These are phyloP conservation scores for Charina bottae DNA, from an alignment of 2,113 vertebrate species.

Conservation along the genomic window DNA sequence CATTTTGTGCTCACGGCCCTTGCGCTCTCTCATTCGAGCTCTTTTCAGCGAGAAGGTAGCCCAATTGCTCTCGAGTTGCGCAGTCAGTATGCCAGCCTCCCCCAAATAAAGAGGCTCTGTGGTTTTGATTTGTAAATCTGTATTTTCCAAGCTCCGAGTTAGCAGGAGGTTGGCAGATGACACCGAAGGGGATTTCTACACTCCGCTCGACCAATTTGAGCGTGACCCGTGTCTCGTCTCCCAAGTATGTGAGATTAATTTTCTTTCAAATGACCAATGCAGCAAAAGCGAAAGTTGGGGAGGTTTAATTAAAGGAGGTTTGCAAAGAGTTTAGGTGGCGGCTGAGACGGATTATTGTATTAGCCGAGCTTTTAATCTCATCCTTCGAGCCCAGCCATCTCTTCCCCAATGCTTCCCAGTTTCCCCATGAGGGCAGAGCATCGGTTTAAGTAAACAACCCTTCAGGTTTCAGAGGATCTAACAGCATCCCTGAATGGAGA, in stretches of 20 bases:
- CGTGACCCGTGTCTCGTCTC: not conserved
- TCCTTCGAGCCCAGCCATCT: not conserved
- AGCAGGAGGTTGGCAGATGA: not conserved
- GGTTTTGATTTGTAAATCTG: not conserved
- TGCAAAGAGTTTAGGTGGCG: not conserved
- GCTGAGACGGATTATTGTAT: not conserved
- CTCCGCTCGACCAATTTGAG: too few species aligned
- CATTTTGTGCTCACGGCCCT: not conserved
- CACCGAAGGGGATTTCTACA: not conserved
- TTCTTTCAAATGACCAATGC: not conserved
- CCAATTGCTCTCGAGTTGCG: too few species aligned
- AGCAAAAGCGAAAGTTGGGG: not conserved
- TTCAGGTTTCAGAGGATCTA: not conserved
- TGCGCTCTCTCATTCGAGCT: not conserved
- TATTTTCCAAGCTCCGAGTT: not conserved
- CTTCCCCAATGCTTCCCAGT: accelerated
- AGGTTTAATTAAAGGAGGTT: not conserved
- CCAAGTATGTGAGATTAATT: not conserved
- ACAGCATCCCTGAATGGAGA: not conserved
- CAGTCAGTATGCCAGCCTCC: too few species aligned
- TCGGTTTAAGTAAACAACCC: not conserved
- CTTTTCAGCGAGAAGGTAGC: not conserved
- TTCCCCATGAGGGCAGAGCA: not conserved
- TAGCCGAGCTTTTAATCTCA: slow-evolving; percentile 18
- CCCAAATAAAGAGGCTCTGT: not conserved